phyloP scores from a whole-genome alignment of 2,797 vertebrate genomes.

The Labroides dimidiatus region DNA sequence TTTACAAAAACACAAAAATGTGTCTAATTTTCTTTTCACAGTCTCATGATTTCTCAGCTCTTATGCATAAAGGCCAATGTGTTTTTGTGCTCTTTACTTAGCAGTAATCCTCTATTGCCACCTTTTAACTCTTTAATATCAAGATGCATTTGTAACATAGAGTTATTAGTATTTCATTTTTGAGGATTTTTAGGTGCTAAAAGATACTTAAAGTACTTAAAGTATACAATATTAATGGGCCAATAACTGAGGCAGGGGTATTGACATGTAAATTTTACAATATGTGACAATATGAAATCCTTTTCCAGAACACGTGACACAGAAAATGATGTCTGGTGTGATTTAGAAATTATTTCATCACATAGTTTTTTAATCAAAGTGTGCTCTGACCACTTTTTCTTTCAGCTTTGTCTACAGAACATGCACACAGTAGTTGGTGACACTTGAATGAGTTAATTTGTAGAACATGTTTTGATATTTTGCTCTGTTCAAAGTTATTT shows the following conservation, averaged over 20 bases:
- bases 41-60: not conserved
- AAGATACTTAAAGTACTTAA: too few relatives aligned
- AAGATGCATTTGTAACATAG: not conserved
- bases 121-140: not conserved
- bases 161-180: not conserved
- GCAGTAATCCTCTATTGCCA: conserved; percentile 5
- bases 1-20: conserved; percentile 16
- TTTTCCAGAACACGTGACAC: not conserved
- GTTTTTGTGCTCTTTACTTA: not conserved
- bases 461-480: not conserved
- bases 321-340: not conserved
- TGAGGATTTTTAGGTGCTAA: too few relatives aligned
- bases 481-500: not conserved
- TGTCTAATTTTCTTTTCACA: not conserved
- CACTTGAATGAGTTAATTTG: not conserved
- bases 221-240: too few relatives aligned
- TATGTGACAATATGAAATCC: too few relatives aligned
- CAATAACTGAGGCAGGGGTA: too few relatives aligned
- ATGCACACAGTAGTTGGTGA: not conserved
- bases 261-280: too few relatives aligned
- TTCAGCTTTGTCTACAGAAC: not conserved
- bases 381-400: not conserved
- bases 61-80: not conserved
- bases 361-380: not conserved
- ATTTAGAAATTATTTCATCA: not conserved